Evolutionary conservation across 2,888 invertebrate species (phyloP).

Genomic region (Poecilobothrus nobilitatus): DNA sequence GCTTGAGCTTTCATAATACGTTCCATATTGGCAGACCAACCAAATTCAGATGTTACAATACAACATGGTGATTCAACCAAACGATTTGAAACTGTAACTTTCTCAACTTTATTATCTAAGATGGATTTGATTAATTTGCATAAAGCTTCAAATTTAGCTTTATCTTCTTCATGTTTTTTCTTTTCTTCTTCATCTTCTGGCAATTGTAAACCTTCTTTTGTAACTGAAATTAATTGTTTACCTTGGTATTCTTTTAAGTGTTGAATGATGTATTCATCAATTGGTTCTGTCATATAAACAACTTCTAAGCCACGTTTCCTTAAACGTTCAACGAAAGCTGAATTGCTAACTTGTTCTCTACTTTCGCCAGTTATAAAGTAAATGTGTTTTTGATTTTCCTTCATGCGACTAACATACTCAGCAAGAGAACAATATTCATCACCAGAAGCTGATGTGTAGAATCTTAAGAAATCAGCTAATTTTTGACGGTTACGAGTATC

Average conservation of each 20-base stretch:
- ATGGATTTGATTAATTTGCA: slow-evolving; percentile 90
- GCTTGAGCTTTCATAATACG: slow-evolving; percentile 99
- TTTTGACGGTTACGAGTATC: slow-evolving; percentile 91
- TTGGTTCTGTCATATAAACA: slow-evolving; percentile 98
- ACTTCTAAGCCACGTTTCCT: slow-evolving; percentile 97
- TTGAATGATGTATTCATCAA: slow-evolving; percentile 98
- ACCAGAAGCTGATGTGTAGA: slow-evolving; percentile 87
- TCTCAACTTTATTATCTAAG: slow-evolving; percentile 95
- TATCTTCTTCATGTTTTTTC: slow-evolving; percentile 89
- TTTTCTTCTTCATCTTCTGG: slow-evolving; percentile 96
- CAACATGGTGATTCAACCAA: slow-evolving; percentile 97
- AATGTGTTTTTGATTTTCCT: slow-evolving; percentile 95
- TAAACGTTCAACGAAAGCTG: slow-evolving; percentile 95
- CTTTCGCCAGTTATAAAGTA: slow-evolving; percentile 97
- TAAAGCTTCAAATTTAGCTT: slow-evolving; percentile 53
- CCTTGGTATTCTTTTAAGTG: slow-evolving; percentile 98
- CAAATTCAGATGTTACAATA: slow-evolving; percentile 97
- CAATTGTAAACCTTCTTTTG: slow-evolving; percentile 94
- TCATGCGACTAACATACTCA: slow-evolving; percentile 96
- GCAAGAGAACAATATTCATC: slow-evolving; percentile 90
- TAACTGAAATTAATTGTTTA: slow-evolving; percentile 90
- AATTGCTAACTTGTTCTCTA: slow-evolving; percentile 88
- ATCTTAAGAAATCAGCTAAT: slow-evolving; percentile 79
- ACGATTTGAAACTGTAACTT: slow-evolving; percentile 93
- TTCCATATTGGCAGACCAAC: slow-evolving; percentile 99